Percentiles rank a stretch among this genome's conserved stretches.
Conservation (phyloP, 2,888 invertebrate species). For the Erebia epiphron region DNA sequence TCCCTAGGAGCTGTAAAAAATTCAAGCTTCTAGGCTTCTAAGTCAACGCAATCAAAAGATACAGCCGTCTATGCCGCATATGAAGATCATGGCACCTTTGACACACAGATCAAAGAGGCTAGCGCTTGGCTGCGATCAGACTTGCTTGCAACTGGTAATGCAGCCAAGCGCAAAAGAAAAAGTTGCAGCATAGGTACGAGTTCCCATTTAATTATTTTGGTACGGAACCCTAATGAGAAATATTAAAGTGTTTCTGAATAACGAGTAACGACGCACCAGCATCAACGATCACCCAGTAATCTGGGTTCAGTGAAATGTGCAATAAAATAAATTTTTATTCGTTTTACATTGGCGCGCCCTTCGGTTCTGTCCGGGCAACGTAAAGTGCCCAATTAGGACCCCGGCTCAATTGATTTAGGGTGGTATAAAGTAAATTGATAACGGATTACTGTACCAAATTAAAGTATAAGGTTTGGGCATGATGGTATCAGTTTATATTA, state of each 20-base stretch:
- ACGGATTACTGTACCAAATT: slow-evolving; percentile 21
- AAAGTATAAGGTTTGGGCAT: slow-evolving; percentile 8
- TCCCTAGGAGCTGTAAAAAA: no score
- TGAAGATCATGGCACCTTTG: no score
- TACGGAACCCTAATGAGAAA: not conserved
- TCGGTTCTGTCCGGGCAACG: slow-evolving; percentile 38
- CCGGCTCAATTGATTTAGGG: slow-evolving; percentile 37
- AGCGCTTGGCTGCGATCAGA: no score
- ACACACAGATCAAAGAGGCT: no score
- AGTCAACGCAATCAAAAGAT: no score
- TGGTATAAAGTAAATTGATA: slow-evolving; percentile 35
- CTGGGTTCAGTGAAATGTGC: slow-evolving; percentile 46
- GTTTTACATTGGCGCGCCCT: slow-evolving; percentile 55
- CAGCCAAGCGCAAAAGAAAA: no score
- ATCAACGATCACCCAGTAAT: slow-evolving; percentile 24
- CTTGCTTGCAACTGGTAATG: no score
- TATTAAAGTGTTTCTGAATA: not conserved
- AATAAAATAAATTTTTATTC: slow-evolving; percentile 63
- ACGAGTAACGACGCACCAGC: slow-evolving; percentile 14
- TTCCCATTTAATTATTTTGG: not conserved
- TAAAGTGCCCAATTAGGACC: slow-evolving; percentile 38
- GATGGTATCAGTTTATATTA: not conserved
- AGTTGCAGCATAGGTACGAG: not conserved
- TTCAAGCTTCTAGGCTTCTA: no score
- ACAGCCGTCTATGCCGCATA: no score